Conservation (phyloP, 1,140 invertebrate species). For the Rhopalosiphum padi region DNA sequence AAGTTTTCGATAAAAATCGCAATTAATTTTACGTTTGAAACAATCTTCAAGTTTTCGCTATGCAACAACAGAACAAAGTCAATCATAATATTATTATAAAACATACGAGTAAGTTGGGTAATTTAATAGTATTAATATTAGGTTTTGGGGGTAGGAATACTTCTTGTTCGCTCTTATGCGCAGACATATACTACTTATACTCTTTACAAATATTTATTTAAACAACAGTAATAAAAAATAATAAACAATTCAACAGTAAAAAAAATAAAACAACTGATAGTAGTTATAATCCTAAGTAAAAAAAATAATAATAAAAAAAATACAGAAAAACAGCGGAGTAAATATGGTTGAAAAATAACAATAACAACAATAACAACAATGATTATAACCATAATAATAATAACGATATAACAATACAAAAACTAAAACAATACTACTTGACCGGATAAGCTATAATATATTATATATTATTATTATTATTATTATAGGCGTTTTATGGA, state of each 20-base stretch:
- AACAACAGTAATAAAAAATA: slow-evolving; percentile 20
- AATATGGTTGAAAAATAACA: not conserved
- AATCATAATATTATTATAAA: not conserved
- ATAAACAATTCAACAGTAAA: not conserved
- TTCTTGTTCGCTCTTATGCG: not conserved
- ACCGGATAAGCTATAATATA: not conserved
- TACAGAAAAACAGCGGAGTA: not conserved
- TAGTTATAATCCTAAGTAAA: not conserved
- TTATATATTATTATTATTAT: not conserved
- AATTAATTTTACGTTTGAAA: not conserved
- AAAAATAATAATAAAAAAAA: not conserved
- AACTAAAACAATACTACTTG: not conserved
- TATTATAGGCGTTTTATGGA: not conserved
- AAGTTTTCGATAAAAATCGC: not conserved
- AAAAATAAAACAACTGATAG: not conserved
- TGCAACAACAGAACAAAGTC: not conserved
- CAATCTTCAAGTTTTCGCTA: not conserved
- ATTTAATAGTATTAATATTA: not conserved
- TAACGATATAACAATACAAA: not conserved
- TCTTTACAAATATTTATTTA: slow-evolving; percentile 26
- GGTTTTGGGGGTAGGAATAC: not conserved
- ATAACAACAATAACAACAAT: not conserved
- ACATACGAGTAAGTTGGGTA: not conserved
- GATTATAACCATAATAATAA: slow-evolving; percentile 16
- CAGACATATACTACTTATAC: not conserved